Evolutionary conservation across 2,797 vertebrate species (phyloP), one percentile per base, ranked within the genome.

Genomic region (Mus caroli): DNA sequence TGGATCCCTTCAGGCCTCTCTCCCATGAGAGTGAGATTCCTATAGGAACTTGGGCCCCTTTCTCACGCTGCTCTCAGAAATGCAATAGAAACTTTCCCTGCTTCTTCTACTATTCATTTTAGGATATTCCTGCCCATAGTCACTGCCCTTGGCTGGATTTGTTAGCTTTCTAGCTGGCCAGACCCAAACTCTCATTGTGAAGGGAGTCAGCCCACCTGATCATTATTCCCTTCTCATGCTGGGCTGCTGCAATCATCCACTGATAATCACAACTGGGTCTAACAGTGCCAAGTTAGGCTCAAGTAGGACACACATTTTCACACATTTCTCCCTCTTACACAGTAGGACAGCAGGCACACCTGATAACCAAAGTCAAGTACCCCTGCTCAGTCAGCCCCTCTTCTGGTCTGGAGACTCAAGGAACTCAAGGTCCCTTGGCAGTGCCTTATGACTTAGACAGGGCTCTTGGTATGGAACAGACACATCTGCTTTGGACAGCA

Each of bases 81-180:
- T 88, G 40, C 46, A 52, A 6, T 15, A 40, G 77, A 78, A 67
- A 56, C 37, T 52, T 19, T 3, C 20, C 46, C 54, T 94, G 58
- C 40, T 43, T 46, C 69, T 60, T 86, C 54, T 67, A 1, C 54
- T 64, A 1, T 56, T 50, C 8, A 14, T 54, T 95, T 91, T 52
- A 87, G 86, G 71, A 78, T n/a, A 88, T 10, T 8, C n/a, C 95
- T 11, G 12, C 76, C 84, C n/a, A 40, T 52, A 92, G 71, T 78
- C 96, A 90, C 85, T 80, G 80, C 85, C 90, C 77, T 96, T 90
- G 95, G 62, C 88, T 94, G 95, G 95, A 58, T n/a, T 80, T 67
- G 28, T 31, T 73, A 54, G 34, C 76, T 97, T 87, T 75, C 56
- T 88, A 52, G 50, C 11, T 76, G 37, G 28, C 43, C 84, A 93